Base-by-base conservation (phyloP, 2,113 vertebrate species). In the Rhipidura dahli region DNA sequence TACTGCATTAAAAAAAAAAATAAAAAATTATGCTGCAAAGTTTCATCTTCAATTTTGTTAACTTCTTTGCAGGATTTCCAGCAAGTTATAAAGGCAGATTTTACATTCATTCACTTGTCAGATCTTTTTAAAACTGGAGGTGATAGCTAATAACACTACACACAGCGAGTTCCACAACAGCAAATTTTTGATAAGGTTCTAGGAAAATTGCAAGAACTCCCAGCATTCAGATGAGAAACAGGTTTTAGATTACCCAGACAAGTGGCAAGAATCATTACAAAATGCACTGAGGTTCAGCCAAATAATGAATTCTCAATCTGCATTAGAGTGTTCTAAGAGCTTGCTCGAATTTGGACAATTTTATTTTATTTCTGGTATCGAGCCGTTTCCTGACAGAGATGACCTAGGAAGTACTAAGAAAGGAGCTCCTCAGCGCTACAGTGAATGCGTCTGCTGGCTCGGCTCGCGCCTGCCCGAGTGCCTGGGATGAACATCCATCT, bases 131-230 rank as follows among this genome's bases (percentile, higher is more conserved):
- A 82, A 53, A 4, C 5, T 11, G 10, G 19, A 76, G 12, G 11
- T 19, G 53, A 72, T 0, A 56, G 63, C 35, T 50, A 60, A 56
- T 31, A 63, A n/a, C 10, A 26, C 39, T 18, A 56, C 7, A 9
- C 4, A 4, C 14, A 31, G 4, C 6, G 37, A 64, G 19, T 44
- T 66, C 69, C 11, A 6, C 4, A 39, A 35, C 0, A 54, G 73
- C 9, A 51, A 14, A 11, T 22, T 91, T 76, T 87, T 16, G 28
- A 50, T 24, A 35, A 42, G 15, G 27, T 50, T 71, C 35, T 16
- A 56, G 40, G 37, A n/a, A 42, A 88, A 60, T 0, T 14, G 4
- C 18, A 54, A 50, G 15, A 56, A 44, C 30, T 68, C 47, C 51
- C 19, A 77, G 28, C 27, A 39, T n/a, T 28, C 39, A 49, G 37